Percentiles rank a stretch among this genome's conserved stretches.
phyloP scores from a whole-genome alignment of 2,888 invertebrate genomes.

The Serripes groenlandicus region DNA sequence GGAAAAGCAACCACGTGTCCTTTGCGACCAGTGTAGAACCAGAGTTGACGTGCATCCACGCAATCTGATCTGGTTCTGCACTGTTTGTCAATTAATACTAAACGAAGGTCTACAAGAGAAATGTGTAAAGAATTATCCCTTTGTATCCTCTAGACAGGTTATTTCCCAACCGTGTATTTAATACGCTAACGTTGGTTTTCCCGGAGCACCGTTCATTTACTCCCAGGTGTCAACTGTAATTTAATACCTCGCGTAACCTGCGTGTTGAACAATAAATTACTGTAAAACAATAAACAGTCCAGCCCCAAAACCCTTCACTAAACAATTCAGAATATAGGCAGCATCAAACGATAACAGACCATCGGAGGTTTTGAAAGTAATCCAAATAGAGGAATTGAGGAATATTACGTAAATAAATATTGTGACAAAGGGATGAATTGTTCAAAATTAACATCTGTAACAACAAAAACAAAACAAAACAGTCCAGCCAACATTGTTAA shows the following conservation, averaged over 20 bases:
- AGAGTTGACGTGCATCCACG: background rate
- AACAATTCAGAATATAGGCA: background rate
- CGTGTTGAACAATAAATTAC: slow-evolving; percentile 31
- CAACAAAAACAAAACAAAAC: too few species aligned
- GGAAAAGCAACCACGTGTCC: too few species aligned
- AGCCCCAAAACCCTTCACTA: background rate
- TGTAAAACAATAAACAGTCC: background rate
- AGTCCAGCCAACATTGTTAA: too few species aligned
- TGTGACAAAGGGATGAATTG: background rate
- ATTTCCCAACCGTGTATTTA: background rate
- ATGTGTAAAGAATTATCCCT: background rate
- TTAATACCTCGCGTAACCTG: slow-evolving; percentile 8
- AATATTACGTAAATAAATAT: background rate
- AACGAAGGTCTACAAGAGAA: background rate
- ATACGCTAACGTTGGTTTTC: background rate
- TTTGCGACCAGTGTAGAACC: background rate
- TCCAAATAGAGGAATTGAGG: background rate
- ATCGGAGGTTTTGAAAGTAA: background rate
- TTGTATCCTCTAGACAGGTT: background rate
- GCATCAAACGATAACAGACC: background rate
- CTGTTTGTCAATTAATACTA: background rate
- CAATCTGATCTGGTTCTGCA: background rate
- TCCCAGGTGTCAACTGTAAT: slow-evolving; percentile 15
- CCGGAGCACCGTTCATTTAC: too few species aligned
- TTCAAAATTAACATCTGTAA: too few species aligned